Evolutionary conservation across 2,888 invertebrate genomes (phyloP).

Genomic region (Zygogramma bicolorata): DNA sequence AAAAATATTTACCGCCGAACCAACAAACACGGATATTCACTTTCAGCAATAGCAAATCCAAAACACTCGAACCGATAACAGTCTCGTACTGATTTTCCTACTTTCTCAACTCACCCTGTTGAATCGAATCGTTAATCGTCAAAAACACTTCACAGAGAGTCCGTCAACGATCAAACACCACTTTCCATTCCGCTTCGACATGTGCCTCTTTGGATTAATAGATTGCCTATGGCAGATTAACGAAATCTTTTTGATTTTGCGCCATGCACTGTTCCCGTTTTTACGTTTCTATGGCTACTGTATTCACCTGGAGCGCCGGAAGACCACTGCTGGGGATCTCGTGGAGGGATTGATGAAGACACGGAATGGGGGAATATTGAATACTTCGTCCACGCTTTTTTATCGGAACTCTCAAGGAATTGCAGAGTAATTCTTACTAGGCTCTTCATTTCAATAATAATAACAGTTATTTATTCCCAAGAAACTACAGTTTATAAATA

Average conservation of each 20-base stretch:
- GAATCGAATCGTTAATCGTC: not conserved
- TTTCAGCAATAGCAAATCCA: not conserved
- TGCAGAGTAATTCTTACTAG: too few relatives aligned
- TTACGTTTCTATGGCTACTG: slow-evolving; percentile 57
- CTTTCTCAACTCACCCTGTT: not conserved
- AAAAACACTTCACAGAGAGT: not conserved
- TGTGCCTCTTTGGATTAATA: slow-evolving; percentile 13
- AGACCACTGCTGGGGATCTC: slow-evolving; percentile 7
- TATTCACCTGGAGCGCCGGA: slow-evolving; percentile 44
- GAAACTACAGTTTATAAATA: too few relatives aligned
- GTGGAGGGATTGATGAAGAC: not conserved
- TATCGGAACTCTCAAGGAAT: not conserved
- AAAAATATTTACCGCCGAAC: too few relatives aligned
- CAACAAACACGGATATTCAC: not conserved
- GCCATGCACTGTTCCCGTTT: slow-evolving; percentile 36
- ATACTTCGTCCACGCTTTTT: not conserved
- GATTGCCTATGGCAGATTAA: slow-evolving; percentile 28
- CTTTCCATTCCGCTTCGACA: slow-evolving; percentile 5
- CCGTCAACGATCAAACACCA: not conserved
- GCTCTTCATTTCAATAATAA: too few relatives aligned
- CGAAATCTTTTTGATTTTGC: slow-evolving; percentile 39
- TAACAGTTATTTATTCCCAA: too few relatives aligned
- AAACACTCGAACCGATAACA: not conserved
- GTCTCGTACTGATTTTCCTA: not conserved
- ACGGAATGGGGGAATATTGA: not conserved